Percentiles rank a stretch among this genome's conserved stretches.
Evolutionary conservation across 2,113 vertebrate genomes (phyloP).

Genomic region (Bothrops jararaca): DNA sequence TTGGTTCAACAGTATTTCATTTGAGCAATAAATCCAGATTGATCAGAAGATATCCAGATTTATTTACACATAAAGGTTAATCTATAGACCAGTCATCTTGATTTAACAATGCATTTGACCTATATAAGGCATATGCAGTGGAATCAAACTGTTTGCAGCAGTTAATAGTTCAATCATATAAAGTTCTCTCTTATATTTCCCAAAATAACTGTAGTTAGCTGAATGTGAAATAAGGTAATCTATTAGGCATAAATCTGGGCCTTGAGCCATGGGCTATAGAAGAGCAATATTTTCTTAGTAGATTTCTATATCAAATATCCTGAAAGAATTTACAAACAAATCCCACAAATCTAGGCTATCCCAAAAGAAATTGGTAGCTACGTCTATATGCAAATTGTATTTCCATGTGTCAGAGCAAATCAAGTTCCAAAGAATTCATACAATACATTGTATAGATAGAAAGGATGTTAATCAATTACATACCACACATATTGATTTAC

Average conservation of each 20-base stretch:
- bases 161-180: not conserved
- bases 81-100: not conserved
- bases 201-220: not conserved
- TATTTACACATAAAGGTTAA: not conserved
- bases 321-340: conserved; percentile 41
- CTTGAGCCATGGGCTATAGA: not conserved
- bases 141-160: not conserved
- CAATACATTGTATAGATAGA: conserved; percentile 40
- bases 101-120: not conserved
- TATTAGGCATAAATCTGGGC: not conserved
- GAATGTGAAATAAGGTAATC: not conserved
- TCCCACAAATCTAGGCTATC: accelerated
- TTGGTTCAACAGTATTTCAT: not conserved
- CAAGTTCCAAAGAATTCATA: conserved; percentile 27
- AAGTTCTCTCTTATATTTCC: not conserved
- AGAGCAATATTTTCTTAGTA: conserved; percentile 22
- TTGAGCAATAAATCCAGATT: not conserved
- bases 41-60: not conserved
- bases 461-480: conserved; percentile 31
- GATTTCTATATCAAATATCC: not conserved
- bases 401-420: conserved; percentile 16
- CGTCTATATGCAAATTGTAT: conserved; percentile 14
- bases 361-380: conserved; percentile 35
- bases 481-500: not conserved
- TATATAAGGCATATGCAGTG: not conserved